A percentile compares a stretch with the other conserved stretches of the same genome.
Evolutionary conservation across 92 coral and sea anemone species (phyloP).

Genomic region (Siderastrea siderea): DNA sequence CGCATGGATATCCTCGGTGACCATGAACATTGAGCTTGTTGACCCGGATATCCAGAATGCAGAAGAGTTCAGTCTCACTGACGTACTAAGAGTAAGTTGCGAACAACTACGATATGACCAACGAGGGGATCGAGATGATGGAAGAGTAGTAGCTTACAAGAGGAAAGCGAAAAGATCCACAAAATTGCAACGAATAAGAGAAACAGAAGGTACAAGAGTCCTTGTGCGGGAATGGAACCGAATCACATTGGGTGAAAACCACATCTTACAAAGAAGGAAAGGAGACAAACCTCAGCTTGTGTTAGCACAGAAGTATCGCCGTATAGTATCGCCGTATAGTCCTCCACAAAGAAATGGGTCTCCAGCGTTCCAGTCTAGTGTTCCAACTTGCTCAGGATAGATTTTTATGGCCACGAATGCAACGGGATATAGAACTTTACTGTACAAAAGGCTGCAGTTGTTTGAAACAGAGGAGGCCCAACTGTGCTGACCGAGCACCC

Average conservation of each 20-base stretch:
- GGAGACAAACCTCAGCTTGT: conserved; percentile 36
- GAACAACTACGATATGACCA: conserved; percentile 15
- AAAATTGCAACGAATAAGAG: conserved; percentile 23
- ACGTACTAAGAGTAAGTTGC: not conserved
- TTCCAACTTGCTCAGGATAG: not conserved
- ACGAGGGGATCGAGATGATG: conserved; percentile 19
- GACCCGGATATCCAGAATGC: not conserved
- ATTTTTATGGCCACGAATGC: conserved; percentile 61
- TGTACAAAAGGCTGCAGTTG: too few species aligned
- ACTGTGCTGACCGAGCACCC: too few species aligned
- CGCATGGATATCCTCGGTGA: too few species aligned
- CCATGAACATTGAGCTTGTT: too few species aligned
- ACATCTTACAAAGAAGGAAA: conserved; percentile 23
- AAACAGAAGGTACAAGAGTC: not conserved
- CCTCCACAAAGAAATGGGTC: conserved; percentile 61
- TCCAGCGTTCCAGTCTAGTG: conserved; percentile 43
- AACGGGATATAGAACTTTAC: conserved; percentile 10
- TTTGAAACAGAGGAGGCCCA: too few species aligned
- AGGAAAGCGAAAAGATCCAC: conserved; percentile 22
- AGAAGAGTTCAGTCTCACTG: not conserved
- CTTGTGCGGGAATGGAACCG: conserved; percentile 41
- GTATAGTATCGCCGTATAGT: not conserved
- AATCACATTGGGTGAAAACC: conserved; percentile 21
- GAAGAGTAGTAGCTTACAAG: conserved; percentile 32
- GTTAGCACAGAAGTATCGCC: conserved; percentile 32